Base-by-base conservation (phyloP, 2,888 invertebrate species). In the Apodemia hepburni region DNA sequence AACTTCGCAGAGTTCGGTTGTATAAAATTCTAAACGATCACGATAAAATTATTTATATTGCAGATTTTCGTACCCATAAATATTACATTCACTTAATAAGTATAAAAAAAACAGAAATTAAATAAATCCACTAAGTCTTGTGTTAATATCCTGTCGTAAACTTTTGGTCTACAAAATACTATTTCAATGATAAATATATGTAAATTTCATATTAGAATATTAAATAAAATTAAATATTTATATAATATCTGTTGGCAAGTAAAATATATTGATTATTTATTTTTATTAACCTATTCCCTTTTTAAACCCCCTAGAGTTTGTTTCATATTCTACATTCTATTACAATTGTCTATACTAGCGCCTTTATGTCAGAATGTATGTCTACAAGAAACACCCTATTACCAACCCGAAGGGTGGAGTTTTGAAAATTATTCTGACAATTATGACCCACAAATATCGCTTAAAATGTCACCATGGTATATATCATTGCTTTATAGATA, bases 321-420 rank as follows among this genome's bases (percentile, higher is more conserved):
- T 27, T 57, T 15, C 15, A 29, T 57, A 57, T 12, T n/a, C 15
- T 54, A 15, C 29, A 1, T 22, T 22, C 22, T 57, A 57, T 29
- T 4, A 29, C 29, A 57, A 57, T 57, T 57, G 29, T 57, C 27
- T 57, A 27, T 57, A 57, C 27, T 57, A 29, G 27, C 27, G 57
- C 57, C n/a, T 57, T 57, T 15, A 57, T 57, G 57, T 57, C n/a
- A 57, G 22, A 57, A 57, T 54, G 54, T 27, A 54, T 57, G 15
- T 57, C 57, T 57, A 57, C 57, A 57, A 57, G 57, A 57, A 57
- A 57, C 57, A 57, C 27, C 57, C 27, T 8, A 29, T 57, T 57
- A 57, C 54, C 15, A 27, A 27, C 29, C 29, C 29, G 12, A 7
- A 57, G 27, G 57, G 57, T 57, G 57, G 57, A 57, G 57, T 57